Evolutionary conservation across 2,113 vertebrate species (phyloP).

Genomic region (Ursus arctos): DNA sequence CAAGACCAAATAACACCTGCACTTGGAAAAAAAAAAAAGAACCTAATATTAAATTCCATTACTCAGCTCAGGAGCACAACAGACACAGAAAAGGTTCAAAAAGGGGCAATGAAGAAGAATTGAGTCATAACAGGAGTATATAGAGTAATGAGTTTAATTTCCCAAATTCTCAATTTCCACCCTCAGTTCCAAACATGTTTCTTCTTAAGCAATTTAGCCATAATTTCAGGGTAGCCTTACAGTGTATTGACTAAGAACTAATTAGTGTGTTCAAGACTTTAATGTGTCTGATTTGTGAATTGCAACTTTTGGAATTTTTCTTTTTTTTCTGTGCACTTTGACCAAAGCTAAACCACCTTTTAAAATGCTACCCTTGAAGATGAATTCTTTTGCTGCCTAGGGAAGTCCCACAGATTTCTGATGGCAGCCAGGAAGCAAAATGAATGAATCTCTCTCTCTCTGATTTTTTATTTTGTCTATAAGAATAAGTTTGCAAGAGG

Average conservation of each 20-base stretch:
- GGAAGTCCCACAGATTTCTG: background rate
- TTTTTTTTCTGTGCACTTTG: constrained; percentile 37
- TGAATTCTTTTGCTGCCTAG: background rate
- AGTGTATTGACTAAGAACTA: constrained; percentile 66
- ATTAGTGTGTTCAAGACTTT: constrained; percentile 49
- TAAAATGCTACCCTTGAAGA: background rate
- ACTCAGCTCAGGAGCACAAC: constrained; percentile 61
- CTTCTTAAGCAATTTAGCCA: constrained; percentile 45
- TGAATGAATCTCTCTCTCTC: background rate
- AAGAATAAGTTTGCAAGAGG: background rate
- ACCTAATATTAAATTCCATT: constrained; percentile 75
- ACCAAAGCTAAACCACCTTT: constrained; percentile 43
- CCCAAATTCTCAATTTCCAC: constrained; percentile 62
- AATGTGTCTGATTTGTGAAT: constrained; percentile 60
- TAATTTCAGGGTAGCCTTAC: constrained; percentile 62
- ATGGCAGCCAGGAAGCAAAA: background rate
- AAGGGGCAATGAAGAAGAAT: constrained; percentile 74
- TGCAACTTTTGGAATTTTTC: constrained; percentile 29
- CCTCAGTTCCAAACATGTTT: constrained; percentile 45
- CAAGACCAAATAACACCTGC: constrained; percentile 60
- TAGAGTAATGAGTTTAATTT: constrained; percentile 82
- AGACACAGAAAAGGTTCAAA: constrained; percentile 64
- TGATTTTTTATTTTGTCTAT: background rate
- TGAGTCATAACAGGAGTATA: constrained; percentile 64
- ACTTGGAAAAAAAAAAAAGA: background rate